Evolutionary conservation across 2,113 vertebrate genomes (phyloP).

Genomic region (Danio rerio): DNA sequence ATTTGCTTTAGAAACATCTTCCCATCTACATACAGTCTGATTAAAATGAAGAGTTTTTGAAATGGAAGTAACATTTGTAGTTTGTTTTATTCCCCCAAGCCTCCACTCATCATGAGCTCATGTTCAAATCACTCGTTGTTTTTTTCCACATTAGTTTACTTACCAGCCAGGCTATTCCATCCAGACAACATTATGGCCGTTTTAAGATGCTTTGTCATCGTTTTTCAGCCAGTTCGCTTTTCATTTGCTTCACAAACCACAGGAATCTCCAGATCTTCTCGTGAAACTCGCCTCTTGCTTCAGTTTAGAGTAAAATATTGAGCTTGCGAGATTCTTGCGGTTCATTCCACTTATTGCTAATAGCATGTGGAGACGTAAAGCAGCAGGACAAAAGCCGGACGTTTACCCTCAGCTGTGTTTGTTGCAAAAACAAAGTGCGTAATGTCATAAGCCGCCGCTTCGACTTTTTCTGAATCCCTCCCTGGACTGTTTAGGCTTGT

Average conservation of each 20-base stretch:
- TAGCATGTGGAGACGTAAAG: conserved; percentile 52
- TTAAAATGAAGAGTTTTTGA: background rate
- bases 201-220: background rate
- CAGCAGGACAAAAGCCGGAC: conserved; percentile 14
- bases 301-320: conserved; percentile 23
- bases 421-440: conserved; percentile 31
- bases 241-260: conserved; percentile 6
- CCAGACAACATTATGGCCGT: background rate
- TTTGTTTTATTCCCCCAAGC: background rate
- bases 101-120: conserved; percentile 1
- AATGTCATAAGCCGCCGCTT: conserved; percentile 22
- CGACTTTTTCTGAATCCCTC: conserved; percentile 39
- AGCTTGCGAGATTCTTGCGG: conserved; percentile 47
- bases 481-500: conserved; percentile 39
- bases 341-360: conserved; percentile 46
- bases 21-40: background rate
- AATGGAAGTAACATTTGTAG: background rate
- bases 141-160: conserved; percentile 26
- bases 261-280: background rate
- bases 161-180: background rate
- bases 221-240: background rate
- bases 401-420: conserved; percentile 50
- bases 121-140: background rate
- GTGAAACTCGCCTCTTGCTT: background rate
- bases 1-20: too few species aligned